Evolutionary conservation across 2,888 invertebrate species (phyloP), one percentile per base, ranked within the genome.

Genomic region (Palloptera scutellata): DNA sequence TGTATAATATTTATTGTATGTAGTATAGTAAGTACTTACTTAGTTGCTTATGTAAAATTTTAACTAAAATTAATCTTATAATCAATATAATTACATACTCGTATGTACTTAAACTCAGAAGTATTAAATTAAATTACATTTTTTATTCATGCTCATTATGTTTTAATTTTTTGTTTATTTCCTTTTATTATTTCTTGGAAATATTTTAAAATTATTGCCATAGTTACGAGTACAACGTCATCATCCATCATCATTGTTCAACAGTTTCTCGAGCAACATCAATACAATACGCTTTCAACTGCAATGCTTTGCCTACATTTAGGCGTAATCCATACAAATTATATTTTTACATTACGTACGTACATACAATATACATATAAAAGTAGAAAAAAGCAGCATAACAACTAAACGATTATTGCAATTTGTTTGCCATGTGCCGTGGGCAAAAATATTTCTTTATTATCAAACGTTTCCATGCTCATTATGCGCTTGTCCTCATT

Each of bases 141-240:
- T n/a, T n/a, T n/a, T n/a, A 6, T 30, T 20, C 15, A 3, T 40
- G 12, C 40, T 55, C 12, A n/a, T 55, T 12, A 13, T 17, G 13
- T 20, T 15, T 43, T 20, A n/a, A 20, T 48, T 17, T 45, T 41
- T 13, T 59, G 45, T 48, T 48, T 13, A n/a, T 48, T 6, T 48
- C 10, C 9, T 48, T 30, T 20, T 55, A 20, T 54, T 17, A 30
- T 13, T 55, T 55, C 3, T 20, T 15, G 3, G 19, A 30, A 30
- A 55, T 17, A 10, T 55, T 55, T 20, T 64, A 69, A 69, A 69
- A 69, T 69, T 69, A 69, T 69, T 69, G 69, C 69, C 69, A 69
- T 63, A 58, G 55, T 69, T 66, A 66, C n/a, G n/a, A n/a, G n/a
- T n/a, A n/a, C 69, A 69, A 69, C 66, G 60, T 60, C 62, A 51